Conservation (phyloP, 2,888 invertebrate genomes). For the Ametastegia equiseti region DNA sequence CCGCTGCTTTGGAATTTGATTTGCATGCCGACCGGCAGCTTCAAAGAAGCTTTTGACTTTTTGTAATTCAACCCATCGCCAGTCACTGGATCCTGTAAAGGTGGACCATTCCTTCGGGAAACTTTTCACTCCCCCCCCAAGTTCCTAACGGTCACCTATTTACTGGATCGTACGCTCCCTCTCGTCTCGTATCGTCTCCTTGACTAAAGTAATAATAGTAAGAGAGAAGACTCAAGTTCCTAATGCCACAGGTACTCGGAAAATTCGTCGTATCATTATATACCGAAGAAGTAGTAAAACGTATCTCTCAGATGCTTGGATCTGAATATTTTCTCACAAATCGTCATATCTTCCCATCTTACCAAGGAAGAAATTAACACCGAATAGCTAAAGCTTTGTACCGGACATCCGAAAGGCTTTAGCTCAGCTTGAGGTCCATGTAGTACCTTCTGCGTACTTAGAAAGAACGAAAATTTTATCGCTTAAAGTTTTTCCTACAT, state of each 20-base stretch:
- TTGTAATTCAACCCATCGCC: slow-evolving; percentile 44
- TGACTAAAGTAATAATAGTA: neutral
- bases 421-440: neutral
- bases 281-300: neutral
- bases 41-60: slow-evolving; percentile 45
- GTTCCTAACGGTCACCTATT: slow-evolving; percentile 35
- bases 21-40: slow-evolving; percentile 36
- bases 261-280: slow-evolving; percentile 4
- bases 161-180: neutral
- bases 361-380: neutral
- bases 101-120: slow-evolving; percentile 34
- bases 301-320: no score
- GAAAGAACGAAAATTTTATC: slow-evolving; percentile 1
- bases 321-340: neutral
- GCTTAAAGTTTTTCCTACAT: slow-evolving; percentile 29
- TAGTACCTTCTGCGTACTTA: slow-evolving; percentile 11
- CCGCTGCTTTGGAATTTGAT: slow-evolving; percentile 47
- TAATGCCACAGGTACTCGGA: neutral
- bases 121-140: slow-evolving; percentile 30
- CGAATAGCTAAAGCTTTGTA: neutral
- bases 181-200: neutral
- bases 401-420: slow-evolving; percentile 2
- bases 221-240: neutral
- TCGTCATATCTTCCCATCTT: no score
- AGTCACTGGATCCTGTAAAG: slow-evolving; percentile 38